Conservation (phyloP, 2,113 vertebrate species). For the Pterocles orientalis region DNA sequence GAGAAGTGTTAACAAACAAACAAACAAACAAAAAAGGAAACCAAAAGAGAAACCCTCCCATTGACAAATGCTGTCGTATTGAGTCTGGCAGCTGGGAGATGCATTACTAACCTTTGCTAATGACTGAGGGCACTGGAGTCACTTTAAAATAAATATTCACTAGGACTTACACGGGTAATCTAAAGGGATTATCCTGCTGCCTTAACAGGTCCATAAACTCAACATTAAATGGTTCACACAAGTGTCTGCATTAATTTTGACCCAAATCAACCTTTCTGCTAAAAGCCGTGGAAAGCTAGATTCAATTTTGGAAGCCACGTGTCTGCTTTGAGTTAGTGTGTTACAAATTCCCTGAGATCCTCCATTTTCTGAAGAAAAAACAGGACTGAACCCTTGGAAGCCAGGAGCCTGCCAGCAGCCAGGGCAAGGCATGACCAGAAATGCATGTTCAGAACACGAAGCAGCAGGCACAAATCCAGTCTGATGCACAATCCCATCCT, state of each 20-base stretch:
- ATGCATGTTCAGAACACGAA: background rate
- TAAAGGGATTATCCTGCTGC: constrained; percentile 64
- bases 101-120: constrained; percentile 50
- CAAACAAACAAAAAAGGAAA: background rate
- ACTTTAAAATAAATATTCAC: constrained; percentile 70
- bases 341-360: background rate
- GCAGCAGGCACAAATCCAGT: background rate
- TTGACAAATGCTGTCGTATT: constrained; percentile 9
- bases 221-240: constrained; percentile 11
- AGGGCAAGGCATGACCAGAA: constrained; percentile 3
- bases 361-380: background rate
- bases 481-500: background rate
- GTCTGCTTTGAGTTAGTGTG: background rate
- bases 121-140: constrained; percentile 45
- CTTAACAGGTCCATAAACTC: constrained; percentile 59
- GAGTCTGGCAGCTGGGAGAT: constrained; percentile 42
- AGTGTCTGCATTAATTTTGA: constrained; percentile 57
- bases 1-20: constrained; percentile 54
- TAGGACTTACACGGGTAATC: constrained; percentile 57
- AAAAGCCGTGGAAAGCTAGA: background rate
- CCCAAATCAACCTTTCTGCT: constrained; percentile 42
- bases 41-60: constrained; percentile 26
- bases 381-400: background rate
- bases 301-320: background rate
- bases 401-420: background rate